A percentile compares a stretch with the other conserved stretches of the same genome.
Conservation (phyloP, 2,888 invertebrate genomes). For the Volucella zonaria region DNA sequence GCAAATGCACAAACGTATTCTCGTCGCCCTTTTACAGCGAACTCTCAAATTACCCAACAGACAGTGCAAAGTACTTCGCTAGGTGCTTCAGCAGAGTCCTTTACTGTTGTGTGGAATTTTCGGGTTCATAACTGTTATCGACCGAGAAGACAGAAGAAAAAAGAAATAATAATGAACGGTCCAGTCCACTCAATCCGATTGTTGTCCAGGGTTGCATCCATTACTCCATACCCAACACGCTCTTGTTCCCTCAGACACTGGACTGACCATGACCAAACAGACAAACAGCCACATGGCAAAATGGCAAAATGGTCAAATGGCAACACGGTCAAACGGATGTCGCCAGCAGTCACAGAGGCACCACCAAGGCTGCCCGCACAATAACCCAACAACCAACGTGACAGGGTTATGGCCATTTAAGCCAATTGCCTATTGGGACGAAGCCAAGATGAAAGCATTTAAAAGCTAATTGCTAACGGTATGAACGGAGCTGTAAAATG, state of each 20-base stretch:
- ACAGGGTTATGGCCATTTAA: conserved; percentile 61
- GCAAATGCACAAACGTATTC: conserved; percentile 24
- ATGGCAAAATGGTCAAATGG: neutral
- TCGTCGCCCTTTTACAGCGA: neutral
- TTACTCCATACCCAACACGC: neutral
- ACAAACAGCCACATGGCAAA: too few species aligned
- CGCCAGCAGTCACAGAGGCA: conserved; percentile 43
- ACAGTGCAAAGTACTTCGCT: conserved; percentile 35
- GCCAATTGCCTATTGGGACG: conserved; percentile 69
- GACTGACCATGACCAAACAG: too few species aligned
- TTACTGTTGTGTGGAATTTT: conserved; percentile 43
- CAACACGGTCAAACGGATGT: conserved; percentile 14
- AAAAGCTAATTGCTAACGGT: conserved; percentile 72
- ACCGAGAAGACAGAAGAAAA: conserved; percentile 7
- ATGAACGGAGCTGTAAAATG: conserved; percentile 67
- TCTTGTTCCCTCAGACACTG: too few species aligned
- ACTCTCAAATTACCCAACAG: conserved; percentile 29
- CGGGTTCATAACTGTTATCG: conserved; percentile 65
- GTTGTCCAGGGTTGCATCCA: conserved; percentile 19
- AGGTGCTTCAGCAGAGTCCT: conserved; percentile 41
- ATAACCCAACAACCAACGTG: conserved; percentile 17
- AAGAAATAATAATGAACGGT: conserved; percentile 5
- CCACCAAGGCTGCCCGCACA: neutral
- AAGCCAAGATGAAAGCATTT: conserved; percentile 70
- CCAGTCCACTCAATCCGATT: conserved; percentile 39